Evolutionary conservation across 2,888 invertebrate genomes (phyloP).

Genomic region (Eueremaeus valkanovi): DNA sequence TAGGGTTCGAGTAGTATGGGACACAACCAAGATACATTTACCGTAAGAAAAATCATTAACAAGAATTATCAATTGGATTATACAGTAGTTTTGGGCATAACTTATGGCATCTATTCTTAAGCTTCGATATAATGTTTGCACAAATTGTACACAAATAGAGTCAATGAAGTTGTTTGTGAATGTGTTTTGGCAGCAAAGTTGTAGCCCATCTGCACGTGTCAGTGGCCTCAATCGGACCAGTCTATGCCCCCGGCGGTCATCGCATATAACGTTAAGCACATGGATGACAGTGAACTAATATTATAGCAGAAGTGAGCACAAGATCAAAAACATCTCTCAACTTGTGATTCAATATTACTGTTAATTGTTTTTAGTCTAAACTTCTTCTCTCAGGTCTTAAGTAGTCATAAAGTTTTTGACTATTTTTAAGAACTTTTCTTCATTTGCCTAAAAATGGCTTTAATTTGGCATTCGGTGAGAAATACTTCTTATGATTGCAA

Average conservation of each 20-base stretch:
- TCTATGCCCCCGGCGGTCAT: neutral
- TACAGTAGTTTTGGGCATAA: no score
- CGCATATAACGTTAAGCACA: neutral
- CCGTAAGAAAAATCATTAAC: no score
- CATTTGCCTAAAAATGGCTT: neutral
- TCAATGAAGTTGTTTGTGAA: constrained; percentile 3
- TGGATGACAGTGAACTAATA: constrained; percentile 6
- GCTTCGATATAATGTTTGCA: neutral
- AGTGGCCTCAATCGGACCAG: constrained; percentile 16
- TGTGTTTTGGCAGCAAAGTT: neutral
- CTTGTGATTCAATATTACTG: neutral
- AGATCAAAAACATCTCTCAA: neutral
- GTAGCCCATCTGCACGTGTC: neutral
- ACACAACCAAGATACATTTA: no score
- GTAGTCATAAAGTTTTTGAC: neutral
- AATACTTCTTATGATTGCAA: neutral
- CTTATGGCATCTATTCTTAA: neutral
- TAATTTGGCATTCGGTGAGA: neutral
- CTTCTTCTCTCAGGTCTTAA: neutral
- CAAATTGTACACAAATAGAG: neutral
- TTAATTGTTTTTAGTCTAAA: neutral
- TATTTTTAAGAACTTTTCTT: neutral
- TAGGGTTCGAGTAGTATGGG: no score
- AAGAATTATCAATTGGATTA: no score
- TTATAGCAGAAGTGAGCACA: neutral